A percentile compares a stretch with the other conserved stretches of the same genome.
Conservation (phyloP, 1,140 invertebrate genomes). For the Oscheius sp. region DNA sequence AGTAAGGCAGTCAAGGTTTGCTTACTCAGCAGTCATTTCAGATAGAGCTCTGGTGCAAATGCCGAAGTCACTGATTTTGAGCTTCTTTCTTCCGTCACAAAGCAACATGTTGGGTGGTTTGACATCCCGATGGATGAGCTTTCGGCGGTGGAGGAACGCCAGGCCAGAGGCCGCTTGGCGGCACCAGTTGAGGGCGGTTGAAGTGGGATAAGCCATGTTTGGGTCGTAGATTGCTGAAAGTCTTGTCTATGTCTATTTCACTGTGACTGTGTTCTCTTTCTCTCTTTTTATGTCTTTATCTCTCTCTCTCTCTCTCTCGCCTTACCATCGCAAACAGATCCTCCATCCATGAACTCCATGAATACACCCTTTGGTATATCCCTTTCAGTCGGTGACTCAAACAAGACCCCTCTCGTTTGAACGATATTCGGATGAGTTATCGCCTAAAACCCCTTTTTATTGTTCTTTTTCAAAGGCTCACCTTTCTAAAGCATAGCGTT, state of each 20-base stretch:
- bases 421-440: slow-evolving; percentile 3
- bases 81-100: neutral
- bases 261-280: no score
- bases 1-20: neutral
- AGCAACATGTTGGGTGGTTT: neutral
- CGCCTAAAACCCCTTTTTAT: neutral
- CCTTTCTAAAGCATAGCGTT: neutral
- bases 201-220: neutral
- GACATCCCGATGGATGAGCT: neutral
- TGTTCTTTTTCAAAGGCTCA: no score
- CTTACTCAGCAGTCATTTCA: neutral
- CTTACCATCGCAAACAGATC: neutral
- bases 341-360: neutral
- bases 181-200: neutral
- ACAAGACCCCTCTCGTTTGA: neutral
- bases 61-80: slow-evolving; percentile 1
- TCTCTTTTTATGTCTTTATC: no score
- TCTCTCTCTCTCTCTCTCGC: no score
- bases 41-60: neutral
- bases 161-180: neutral
- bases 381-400: neutral
- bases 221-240: neutral
- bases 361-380: neutral
- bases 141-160: neutral
- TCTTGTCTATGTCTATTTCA: no score